Conservation (phyloP, 2,113 vertebrate species). For the Cromileptes altivelis region DNA sequence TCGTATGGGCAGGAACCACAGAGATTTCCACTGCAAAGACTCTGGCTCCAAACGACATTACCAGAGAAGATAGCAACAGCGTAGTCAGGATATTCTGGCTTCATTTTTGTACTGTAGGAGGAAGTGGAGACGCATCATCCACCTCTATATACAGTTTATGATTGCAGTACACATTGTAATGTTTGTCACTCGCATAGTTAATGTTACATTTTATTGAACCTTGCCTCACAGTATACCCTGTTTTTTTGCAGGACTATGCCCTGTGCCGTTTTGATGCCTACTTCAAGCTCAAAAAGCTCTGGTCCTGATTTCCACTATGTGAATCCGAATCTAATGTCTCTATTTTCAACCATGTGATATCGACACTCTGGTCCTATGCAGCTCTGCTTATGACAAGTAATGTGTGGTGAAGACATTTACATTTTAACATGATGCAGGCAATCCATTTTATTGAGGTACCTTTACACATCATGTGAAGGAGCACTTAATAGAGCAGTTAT, state of each 20-base stretch:
- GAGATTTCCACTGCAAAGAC: no score
- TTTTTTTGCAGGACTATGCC: constrained; percentile 89
- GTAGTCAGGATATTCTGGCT: no score
- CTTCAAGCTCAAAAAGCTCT: constrained; percentile 86
- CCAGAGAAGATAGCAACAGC: no score
- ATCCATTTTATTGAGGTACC: neutral
- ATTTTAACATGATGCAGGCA: neutral
- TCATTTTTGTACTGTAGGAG: no score
- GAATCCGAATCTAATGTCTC: neutral
- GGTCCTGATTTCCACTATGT: constrained; percentile 59
- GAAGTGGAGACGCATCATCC: no score
- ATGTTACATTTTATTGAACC: neutral
- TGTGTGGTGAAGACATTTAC: constrained; percentile 3
- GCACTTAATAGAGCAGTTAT: neutral
- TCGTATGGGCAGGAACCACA: no score
- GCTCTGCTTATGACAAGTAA: constrained; percentile 3
- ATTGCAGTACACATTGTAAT: neutral
- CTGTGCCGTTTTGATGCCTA: constrained; percentile 91
- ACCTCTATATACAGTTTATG: no score
- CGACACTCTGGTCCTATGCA: constrained; percentile 35
- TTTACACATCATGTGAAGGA: neutral
- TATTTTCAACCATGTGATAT: neutral
- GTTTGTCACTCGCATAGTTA: neutral
- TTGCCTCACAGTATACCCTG: neutral
- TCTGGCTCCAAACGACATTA: no score